Base-by-base conservation (phyloP, 2,113 vertebrate species). In the Natator depressus region DNA sequence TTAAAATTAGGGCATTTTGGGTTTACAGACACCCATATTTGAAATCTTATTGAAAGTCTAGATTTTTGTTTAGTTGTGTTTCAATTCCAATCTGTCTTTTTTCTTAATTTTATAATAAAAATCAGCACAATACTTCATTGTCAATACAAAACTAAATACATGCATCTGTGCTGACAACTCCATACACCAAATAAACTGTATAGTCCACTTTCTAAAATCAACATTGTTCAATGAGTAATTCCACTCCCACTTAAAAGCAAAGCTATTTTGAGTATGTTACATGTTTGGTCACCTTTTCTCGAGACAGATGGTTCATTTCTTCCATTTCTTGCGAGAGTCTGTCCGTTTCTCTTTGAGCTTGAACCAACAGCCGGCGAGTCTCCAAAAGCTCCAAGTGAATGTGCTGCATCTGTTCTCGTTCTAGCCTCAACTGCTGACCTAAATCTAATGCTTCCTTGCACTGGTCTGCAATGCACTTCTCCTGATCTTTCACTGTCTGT, bases 251-350 rank as follows among this genome's bases (percentile, higher is more conserved):
- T 54, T 25, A 24, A 79, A 87, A 35, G 1, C 42, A 46, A 78
- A 78, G 42, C 42, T 83, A 89, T 87, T 88, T 84, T 91, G 22
- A 91, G 86, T 25, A 88, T 25, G 9, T 27, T 78, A 29, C 31
- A 50, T 35, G 54, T 59, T 46, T 27, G n/a, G 27, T 97, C 96
- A 99, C 99, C 98, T 98, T 98, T 72, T 98, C 98, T 92, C 95
- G 98, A 81, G 88, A 96, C 47, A 98, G 98, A 75, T 97, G 98
- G 55, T 97, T 98, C 94, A 98, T 54, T 88, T 97, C 94, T 17
- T 98, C 97, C 89, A 99, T 95, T 92, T 99, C 98, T 91, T 72
- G 95, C 79, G 84, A 96, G 82, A 99, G 96, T 86, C 93, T 94
- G 54, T 99, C 98, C 84, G 97, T 92, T 93, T 96, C 98, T 94